Evolutionary conservation across 1,140 invertebrate species (phyloP).

Genomic region (Anagrus nilaparvatae): DNA sequence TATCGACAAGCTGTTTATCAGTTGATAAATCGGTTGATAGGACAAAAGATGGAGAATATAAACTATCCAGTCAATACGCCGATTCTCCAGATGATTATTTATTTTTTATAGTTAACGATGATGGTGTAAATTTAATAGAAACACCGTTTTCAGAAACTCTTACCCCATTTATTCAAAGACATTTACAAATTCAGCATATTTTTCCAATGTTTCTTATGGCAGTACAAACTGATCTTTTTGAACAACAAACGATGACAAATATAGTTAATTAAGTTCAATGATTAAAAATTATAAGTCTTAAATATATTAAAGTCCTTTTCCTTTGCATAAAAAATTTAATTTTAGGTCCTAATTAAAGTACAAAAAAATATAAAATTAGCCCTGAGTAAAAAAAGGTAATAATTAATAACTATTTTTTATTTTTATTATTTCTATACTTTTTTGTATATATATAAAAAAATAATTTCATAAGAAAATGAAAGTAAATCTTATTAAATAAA

Average conservation of each 20-base stretch:
- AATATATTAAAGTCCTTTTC: no score
- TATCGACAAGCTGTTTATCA: constrained; percentile 78
- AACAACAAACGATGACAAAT: constrained; percentile 34
- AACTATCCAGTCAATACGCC: constrained; percentile 76
- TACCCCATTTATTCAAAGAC: constrained; percentile 58
- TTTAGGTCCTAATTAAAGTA: no score
- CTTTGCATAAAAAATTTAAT: no score
- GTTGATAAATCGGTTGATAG: constrained; percentile 80
- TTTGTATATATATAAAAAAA: no score
- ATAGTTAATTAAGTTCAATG: no score
- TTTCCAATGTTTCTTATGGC: constrained; percentile 78
- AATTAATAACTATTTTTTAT: no score
- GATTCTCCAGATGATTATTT: constrained; percentile 72
- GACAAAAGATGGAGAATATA: constrained; percentile 50
- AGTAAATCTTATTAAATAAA: no score
- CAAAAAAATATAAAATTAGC: no score
- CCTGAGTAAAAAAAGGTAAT: no score
- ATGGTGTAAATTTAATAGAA: constrained; percentile 71
- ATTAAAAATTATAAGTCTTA: no score
- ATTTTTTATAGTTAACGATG: constrained; percentile 58
- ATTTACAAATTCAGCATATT: constrained; percentile 63
- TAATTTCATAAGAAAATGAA: no score
- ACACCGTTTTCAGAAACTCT: constrained; percentile 70
- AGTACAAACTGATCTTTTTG: constrained; percentile 70
- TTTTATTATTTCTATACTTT: no score